A percentile compares a stretch with the other conserved stretches of the same genome.
Conservation (phyloP, 2,888 invertebrate species). For the Agrilus cyanescens region DNA sequence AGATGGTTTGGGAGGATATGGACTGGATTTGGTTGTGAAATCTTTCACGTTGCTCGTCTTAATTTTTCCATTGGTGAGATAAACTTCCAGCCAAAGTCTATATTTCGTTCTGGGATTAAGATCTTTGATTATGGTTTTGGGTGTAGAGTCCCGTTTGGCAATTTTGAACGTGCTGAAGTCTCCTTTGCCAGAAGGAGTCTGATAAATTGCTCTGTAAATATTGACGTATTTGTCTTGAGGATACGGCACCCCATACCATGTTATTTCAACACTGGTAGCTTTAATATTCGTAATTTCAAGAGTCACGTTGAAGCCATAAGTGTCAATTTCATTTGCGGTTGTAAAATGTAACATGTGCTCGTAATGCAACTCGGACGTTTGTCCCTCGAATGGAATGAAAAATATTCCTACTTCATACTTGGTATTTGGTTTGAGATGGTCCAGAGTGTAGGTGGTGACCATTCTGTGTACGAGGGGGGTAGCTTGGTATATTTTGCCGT, state of each 20-base stretch:
- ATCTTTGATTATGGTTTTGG: conserved; percentile 53
- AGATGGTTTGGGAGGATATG: conserved; percentile 30
- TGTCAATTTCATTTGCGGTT: conserved; percentile 61
- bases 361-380: conserved; percentile 66
- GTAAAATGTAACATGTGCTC: conserved; percentile 57
- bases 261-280: conserved; percentile 62
- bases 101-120: conserved; percentile 73
- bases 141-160: conserved; percentile 58
- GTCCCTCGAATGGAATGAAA: conserved; percentile 71
- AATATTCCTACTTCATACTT: conserved; percentile 75
- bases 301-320: conserved; percentile 70
- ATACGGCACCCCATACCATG: conserved; percentile 76
- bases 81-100: conserved; percentile 79
- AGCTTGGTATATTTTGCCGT: conserved; percentile 71
- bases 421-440: conserved; percentile 64
- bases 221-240: conserved; percentile 85
- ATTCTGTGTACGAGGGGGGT: conserved; percentile 77
- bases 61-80: conserved; percentile 79
- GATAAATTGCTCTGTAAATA: conserved; percentile 76
- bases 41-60: conserved; percentile 84
- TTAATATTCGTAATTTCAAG: conserved; percentile 67
- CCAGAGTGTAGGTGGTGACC: conserved; percentile 63
- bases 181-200: conserved; percentile 61
- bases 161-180: conserved; percentile 63
- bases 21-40: conserved; percentile 70